Percentiles rank a stretch among this genome's conserved stretches.
phyloP scores from a whole-genome alignment of 1,140 invertebrate species.

The Piezodorus guildinii region DNA sequence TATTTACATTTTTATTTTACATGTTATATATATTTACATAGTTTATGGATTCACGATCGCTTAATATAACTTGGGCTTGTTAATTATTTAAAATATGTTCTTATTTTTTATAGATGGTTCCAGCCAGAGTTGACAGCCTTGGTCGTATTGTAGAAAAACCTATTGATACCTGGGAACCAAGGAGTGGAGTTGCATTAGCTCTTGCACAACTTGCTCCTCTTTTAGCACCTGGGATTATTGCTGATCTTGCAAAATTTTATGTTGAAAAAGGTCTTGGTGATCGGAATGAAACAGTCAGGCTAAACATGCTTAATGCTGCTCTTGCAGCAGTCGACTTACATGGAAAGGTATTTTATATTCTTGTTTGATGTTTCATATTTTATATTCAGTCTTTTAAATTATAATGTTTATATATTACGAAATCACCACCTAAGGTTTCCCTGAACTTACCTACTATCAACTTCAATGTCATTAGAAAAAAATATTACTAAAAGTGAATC shows the following conservation, averaged over 20 bases:
- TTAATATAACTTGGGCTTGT: too few relatives aligned
- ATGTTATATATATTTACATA: too few relatives aligned
- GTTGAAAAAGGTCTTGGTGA: conserved; percentile 80
- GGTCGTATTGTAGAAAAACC: conserved; percentile 76
- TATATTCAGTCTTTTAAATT: too few relatives aligned
- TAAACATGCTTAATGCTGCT: conserved; percentile 88
- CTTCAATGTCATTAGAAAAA: too few relatives aligned
- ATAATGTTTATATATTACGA: too few relatives aligned
- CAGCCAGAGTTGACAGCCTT: conserved; percentile 79
- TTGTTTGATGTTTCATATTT: neutral
- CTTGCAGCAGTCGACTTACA: conserved; percentile 80
- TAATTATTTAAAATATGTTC: too few relatives aligned
- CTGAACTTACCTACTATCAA: too few relatives aligned
- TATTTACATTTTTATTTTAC: too few relatives aligned
- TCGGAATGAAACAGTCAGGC: conserved; percentile 65
- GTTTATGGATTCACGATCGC: too few relatives aligned
- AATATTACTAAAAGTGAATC: too few relatives aligned
- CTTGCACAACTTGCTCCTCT: conserved; percentile 60
- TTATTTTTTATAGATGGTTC: conserved; percentile 51
- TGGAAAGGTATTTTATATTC: conserved; percentile 54
- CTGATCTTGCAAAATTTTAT: conserved; percentile 65
- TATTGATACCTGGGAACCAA: conserved; percentile 75
- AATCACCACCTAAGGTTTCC: too few relatives aligned
- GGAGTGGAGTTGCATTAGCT: conserved; percentile 76
- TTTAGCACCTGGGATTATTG: conserved; percentile 53